phyloP scores from a whole-genome alignment of 35 echinoderm and acorn worm genomes.

The Apostichopus parvimensis region DNA sequence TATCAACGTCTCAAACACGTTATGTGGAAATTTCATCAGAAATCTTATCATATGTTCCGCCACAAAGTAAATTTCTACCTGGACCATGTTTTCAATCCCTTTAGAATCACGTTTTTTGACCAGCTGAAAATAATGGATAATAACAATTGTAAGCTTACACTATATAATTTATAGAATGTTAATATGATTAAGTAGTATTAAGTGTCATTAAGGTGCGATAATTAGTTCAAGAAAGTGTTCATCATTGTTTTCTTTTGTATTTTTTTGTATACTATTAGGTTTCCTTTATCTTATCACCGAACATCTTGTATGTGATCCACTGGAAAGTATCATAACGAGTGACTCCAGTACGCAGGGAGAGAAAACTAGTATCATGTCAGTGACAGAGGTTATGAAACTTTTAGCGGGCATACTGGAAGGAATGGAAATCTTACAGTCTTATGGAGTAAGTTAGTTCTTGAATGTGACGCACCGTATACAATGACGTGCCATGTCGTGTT shows the following conservation, averaged over 20 bases:
- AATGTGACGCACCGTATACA: too few relatives aligned
- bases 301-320: neutral
- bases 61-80: too few relatives aligned
- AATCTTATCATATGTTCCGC: too few relatives aligned
- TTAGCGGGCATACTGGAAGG: neutral
- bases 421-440: neutral
- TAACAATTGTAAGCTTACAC: too few relatives aligned
- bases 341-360: neutral
- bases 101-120: too few relatives aligned
- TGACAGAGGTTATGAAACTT: neutral
- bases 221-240: neutral
- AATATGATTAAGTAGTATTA: neutral
- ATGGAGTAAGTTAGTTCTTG: too few relatives aligned
- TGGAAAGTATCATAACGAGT: neutral
- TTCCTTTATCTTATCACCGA: neutral
- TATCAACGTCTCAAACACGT: too few relatives aligned
- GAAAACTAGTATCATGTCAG: neutral
- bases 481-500: too few relatives aligned
- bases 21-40: too few relatives aligned
- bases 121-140: too few relatives aligned
- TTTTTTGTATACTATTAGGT: neutral
- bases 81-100: too few relatives aligned
- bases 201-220: neutral
- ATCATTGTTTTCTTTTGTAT: neutral
- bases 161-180: neutral